Evolutionary conservation across 1,140 invertebrate species (phyloP).

Genomic region (Grapholita molesta): DNA sequence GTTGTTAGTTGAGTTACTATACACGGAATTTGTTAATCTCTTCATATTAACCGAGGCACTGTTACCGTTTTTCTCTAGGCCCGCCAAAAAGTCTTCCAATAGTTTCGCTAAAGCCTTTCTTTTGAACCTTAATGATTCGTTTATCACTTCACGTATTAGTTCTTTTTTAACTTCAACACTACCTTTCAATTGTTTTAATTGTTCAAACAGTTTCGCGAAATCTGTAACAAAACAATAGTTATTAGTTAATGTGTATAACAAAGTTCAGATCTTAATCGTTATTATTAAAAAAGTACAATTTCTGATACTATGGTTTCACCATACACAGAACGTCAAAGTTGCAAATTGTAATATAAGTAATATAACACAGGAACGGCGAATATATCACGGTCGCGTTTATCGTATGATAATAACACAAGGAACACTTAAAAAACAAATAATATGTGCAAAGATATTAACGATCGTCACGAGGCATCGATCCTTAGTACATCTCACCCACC

Average conservation of each 20-base stretch:
- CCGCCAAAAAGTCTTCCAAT: slow-evolving; percentile 74
- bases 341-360: too few species aligned
- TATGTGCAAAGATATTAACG: too few species aligned
- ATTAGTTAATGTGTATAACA: slow-evolving; percentile 1
- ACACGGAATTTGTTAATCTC: slow-evolving; percentile 44
- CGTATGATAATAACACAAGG: too few species aligned
- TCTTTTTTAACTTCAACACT: slow-evolving; percentile 79
- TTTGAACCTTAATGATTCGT: slow-evolving; percentile 86
- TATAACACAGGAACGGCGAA: too few species aligned
- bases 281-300: too few species aligned
- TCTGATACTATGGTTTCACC: too few species aligned
- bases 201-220: slow-evolving; percentile 81
- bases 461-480: too few species aligned
- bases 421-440: too few species aligned
- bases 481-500: too few species aligned
- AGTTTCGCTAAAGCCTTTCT: slow-evolving; percentile 81
- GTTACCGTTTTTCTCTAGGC: slow-evolving; percentile 73
- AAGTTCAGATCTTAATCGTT: too few species aligned
- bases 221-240: slow-evolving; percentile 76
- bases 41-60: slow-evolving; percentile 62
- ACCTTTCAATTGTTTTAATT: slow-evolving; percentile 81
- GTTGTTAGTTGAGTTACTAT: slow-evolving; percentile 40
- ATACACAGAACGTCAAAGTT: too few species aligned
- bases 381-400: too few species aligned
- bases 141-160: slow-evolving; percentile 83